These are phyloP conservation scores for Myiopsitta monachus DNA, from an alignment of 2,113 vertebrate species.

Conservation along the genomic window DNA sequence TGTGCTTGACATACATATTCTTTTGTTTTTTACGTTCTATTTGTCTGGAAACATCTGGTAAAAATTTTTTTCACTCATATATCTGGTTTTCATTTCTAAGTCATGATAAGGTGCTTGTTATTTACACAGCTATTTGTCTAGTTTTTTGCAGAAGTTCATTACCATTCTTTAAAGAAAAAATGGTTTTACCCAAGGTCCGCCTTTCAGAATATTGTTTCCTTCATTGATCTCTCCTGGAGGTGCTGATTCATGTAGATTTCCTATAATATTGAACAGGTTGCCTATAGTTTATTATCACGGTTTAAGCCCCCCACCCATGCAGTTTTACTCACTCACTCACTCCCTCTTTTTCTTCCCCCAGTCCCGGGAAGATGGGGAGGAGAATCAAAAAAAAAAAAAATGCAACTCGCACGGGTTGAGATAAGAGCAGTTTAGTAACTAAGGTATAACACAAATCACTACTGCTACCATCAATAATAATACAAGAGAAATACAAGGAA, in stretches of 20 bases:
- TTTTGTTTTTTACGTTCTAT: not conserved
- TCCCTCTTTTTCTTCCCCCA: too few relatives aligned
- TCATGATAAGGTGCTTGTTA: not conserved
- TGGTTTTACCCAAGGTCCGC: not conserved
- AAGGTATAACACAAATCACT: too few relatives aligned
- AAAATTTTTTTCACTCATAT: not conserved
- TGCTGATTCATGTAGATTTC: not conserved
- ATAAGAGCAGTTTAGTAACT: too few relatives aligned
- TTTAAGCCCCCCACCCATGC: too few relatives aligned
- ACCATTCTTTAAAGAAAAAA: not conserved
- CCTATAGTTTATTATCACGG: too few relatives aligned
- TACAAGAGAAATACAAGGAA: too few relatives aligned
- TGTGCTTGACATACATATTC: not conserved
- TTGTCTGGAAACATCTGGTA: not conserved
- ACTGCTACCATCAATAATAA: too few relatives aligned
- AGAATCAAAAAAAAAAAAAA: too few relatives aligned
- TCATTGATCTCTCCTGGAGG: not conserved
- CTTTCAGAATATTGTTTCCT: not conserved
- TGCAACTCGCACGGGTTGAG: too few relatives aligned
- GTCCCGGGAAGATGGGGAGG: too few relatives aligned
- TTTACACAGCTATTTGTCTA: not conserved
- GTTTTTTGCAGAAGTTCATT: not conserved
- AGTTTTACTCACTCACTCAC: too few relatives aligned
- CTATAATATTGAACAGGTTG: not conserved
- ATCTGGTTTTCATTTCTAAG: not conserved